Evolutionary conservation across 2,888 invertebrate species (phyloP).

Genomic region (Callimorpha dominula): DNA sequence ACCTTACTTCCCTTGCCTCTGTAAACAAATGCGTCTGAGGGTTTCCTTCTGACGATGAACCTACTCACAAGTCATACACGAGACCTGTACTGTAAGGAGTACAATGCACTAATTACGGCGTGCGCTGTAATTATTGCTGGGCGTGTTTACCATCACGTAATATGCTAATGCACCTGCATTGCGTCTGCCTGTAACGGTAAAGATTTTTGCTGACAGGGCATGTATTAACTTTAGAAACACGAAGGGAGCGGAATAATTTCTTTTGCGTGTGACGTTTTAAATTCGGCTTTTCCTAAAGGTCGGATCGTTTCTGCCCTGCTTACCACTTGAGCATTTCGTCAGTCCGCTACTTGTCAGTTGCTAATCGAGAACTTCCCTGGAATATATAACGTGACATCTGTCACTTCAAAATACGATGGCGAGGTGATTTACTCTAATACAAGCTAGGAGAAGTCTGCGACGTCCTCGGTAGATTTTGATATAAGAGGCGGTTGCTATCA

Average conservation of each 20-base stretch:
- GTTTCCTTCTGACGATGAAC: neutral
- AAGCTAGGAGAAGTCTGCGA: too few relatives aligned
- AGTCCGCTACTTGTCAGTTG: too few relatives aligned
- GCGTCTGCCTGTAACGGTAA: neutral
- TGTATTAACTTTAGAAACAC: neutral
- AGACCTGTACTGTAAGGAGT: neutral
- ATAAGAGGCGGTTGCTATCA: too few relatives aligned
- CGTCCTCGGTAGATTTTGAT: too few relatives aligned
- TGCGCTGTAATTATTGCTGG: neutral
- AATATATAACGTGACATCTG: too few relatives aligned
- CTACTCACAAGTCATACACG: neutral
- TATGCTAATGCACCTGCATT: neutral
- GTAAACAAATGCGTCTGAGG: neutral
- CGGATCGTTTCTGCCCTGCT: too few relatives aligned
- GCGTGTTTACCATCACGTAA: neutral
- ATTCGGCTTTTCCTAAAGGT: too few relatives aligned
- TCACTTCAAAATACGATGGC: too few relatives aligned
- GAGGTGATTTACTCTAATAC: too few relatives aligned
- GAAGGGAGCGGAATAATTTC: neutral
- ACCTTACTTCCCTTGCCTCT: neutral
- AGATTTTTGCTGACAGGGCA: neutral
- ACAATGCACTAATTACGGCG: neutral
- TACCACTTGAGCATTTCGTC: too few relatives aligned
- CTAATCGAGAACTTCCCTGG: too few relatives aligned
- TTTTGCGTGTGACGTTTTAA: neutral